Base-by-base conservation (phyloP, 2,888 invertebrate genomes). In the Habroteleia sp. region DNA sequence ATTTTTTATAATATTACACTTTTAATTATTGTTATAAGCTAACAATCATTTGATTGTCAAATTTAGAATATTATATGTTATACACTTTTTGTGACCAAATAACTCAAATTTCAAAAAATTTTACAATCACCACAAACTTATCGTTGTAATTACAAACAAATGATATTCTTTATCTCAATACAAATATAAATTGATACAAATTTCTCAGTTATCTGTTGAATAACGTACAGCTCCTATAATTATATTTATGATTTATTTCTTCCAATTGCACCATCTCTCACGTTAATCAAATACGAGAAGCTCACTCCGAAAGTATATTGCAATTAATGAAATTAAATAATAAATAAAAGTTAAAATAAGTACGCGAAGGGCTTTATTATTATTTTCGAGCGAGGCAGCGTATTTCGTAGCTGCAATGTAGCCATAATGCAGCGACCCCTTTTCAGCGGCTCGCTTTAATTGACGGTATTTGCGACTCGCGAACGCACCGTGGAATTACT, bases 381-480 rank as follows among this genome's bases (percentile, higher is more conserved):
- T 48, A 63, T 54, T 54, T 39, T 50, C 31, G 16, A 31, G 68
- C 52, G 39, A 48, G 50, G 17, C 23, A 25, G 25, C 35, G 39
- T 27, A 37, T 44, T 69, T 52, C 37, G 52, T 42, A 17, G 52
- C 13, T 20, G 39, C 50, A 16, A 20, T 42, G 50, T 11, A n/a
- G 52, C 7, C 39, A 27, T 35, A 54, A 54, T 46, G 35, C 52
- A 42, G 54, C 62, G 71, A 71, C 63, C 72, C 50, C 65, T 73
- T 73, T 73, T 65, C 65, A 65, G 50, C 58, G 50, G 29, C 52
- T 33, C 29, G 44, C 58, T 65, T 73, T 73, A 73, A 73, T 73
- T 73, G 73, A 65, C 65, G 65, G 65, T 72, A 72, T 63, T 72
- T 62, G 63, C 56, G 72, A 72, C 63, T 63, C 56, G 72, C 65